phyloP scores from a whole-genome alignment of 2,888 invertebrate species.

The Amphiduros pacificus region DNA sequence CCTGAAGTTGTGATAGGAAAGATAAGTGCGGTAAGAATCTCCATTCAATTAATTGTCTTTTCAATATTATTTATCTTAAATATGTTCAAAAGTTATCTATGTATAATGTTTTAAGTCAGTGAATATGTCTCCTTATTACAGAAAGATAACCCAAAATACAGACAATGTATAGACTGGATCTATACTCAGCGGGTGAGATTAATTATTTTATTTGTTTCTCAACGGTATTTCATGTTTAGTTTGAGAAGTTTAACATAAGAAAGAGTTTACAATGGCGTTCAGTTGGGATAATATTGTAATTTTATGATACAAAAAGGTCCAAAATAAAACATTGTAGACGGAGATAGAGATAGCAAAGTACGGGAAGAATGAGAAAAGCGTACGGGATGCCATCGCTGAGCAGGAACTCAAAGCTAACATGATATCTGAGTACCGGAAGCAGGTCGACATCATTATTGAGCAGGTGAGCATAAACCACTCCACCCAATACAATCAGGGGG shows the following conservation, averaged over 20 bases:
- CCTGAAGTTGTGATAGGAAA: too few relatives aligned
- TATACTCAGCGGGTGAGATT: slow-evolving; percentile 2
- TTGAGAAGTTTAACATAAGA: too few relatives aligned
- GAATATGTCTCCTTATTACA: too few relatives aligned
- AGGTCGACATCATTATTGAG: slow-evolving; percentile 6
- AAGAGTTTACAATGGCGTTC: too few relatives aligned
- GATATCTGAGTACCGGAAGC: slow-evolving; percentile 6
- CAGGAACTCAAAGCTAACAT: not conserved
- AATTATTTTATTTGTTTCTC: not conserved
- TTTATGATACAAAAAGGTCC: not conserved
- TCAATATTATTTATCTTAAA: too few relatives aligned
- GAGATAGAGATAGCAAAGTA: slow-evolving; percentile 14
- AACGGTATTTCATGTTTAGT: too few relatives aligned
- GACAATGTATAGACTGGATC: slow-evolving; percentile 5
- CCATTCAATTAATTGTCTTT: too few relatives aligned
- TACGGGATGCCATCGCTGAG: slow-evolving; percentile 15
- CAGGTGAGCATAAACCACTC: not conserved
- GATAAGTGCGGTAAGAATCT: too few relatives aligned
- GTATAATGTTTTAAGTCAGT: too few relatives aligned
- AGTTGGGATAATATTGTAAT: too few relatives aligned
- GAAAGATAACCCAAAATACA: not conserved
- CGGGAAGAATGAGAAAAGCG: slow-evolving; percentile 14
- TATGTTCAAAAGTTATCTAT: too few relatives aligned
- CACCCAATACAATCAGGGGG: too few relatives aligned
- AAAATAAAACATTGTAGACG: not conserved